A percentile compares a stretch with the other conserved stretches of the same genome.
Conservation (phyloP, 2,888 invertebrate genomes). For the Baccha elongata region DNA sequence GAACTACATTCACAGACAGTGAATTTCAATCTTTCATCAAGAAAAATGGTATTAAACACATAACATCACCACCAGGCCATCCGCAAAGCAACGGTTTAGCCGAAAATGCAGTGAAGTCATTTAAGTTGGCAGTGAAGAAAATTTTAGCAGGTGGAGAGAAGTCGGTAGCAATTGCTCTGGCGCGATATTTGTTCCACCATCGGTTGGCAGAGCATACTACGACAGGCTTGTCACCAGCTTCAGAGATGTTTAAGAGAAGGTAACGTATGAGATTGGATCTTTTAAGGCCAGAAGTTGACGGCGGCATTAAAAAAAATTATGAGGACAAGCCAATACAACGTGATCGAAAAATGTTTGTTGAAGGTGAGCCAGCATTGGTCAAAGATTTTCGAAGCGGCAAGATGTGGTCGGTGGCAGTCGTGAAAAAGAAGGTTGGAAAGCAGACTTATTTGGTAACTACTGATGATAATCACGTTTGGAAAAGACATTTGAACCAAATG, state of each 20-base stretch:
- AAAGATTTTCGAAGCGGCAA: constrained; percentile 14
- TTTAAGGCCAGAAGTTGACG: too few relatives aligned
- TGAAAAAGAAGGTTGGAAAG: constrained; percentile 7
- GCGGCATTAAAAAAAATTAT: background rate
- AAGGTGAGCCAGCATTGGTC: constrained; percentile 18
- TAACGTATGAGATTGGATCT: constrained; percentile 4
- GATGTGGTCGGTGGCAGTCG: background rate
- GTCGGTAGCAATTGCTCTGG: constrained; percentile 2
- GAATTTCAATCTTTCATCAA: constrained; percentile 11
- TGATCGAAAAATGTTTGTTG: background rate
- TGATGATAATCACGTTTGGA: background rate
- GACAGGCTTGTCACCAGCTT: background rate
- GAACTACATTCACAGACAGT: constrained; percentile 13
- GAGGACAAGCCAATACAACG: background rate
- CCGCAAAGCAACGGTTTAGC: constrained; percentile 27
- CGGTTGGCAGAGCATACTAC: constrained; percentile 6
- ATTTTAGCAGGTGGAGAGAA: background rate
- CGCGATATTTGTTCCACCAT: constrained; percentile 16
- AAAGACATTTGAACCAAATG: constrained; percentile 12
- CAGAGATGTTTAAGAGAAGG: background rate
- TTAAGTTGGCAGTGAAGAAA: background rate
- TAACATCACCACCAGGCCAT: constrained; percentile 15
- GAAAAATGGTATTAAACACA: constrained; percentile 15
- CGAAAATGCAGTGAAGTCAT: constrained; percentile 15
- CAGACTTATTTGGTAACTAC: constrained; percentile 8